A percentile compares a stretch with the other conserved stretches of the same genome.
Conservation (phyloP, 2,113 vertebrate genomes). For the Alces alces region DNA sequence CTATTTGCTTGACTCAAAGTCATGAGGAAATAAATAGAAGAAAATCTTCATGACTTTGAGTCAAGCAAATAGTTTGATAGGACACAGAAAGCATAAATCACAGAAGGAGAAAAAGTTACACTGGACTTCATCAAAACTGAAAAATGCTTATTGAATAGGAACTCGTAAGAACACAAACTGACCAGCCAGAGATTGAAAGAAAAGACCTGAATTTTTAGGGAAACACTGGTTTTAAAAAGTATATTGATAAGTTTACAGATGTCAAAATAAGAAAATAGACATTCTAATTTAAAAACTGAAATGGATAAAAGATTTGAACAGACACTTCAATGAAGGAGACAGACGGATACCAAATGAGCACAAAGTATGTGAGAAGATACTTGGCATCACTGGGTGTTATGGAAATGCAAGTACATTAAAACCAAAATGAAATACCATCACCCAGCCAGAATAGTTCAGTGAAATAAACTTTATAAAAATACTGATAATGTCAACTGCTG, state of each 20-base stretch:
- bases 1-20: too few relatives aligned
- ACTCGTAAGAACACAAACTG: not conserved
- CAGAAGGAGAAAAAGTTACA: not conserved
- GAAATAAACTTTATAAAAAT: not conserved
- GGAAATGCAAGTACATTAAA: not conserved
- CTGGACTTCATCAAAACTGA: not conserved
- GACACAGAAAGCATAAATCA: not conserved
- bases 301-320: not conserved
- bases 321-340: not conserved
- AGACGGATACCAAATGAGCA: not conserved
- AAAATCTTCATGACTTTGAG: not conserved
- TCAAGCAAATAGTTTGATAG: not conserved
- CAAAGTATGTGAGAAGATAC: not conserved
- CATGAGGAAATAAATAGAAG: too few relatives aligned
- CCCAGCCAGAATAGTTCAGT: not conserved
- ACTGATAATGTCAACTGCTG: not conserved
- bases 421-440: not conserved
- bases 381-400: fast-evolving
- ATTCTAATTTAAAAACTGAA: not conserved
- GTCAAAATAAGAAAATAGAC: not conserved
- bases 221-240: not conserved
- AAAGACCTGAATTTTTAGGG: not conserved
- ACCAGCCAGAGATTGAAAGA: not conserved
- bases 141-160: not conserved
- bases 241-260: not conserved